A percentile compares a stretch with the other conserved stretches of the same genome.
Evolutionary conservation across 2,797 vertebrate genomes (phyloP).

Genomic region (Propithecus deckenii): DNA sequence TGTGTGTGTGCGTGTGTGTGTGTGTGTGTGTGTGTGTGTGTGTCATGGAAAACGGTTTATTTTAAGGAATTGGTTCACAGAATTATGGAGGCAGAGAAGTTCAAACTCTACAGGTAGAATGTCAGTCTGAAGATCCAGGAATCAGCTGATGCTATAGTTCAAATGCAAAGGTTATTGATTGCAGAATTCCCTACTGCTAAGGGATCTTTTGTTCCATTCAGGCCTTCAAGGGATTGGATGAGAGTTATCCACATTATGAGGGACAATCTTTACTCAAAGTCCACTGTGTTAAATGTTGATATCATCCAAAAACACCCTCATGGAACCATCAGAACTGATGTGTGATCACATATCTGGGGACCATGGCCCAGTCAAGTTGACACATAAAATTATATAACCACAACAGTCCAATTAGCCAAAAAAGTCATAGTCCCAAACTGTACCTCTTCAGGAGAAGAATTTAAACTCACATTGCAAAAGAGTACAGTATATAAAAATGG

Average conservation of each 20-base stretch:
- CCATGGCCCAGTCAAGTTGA: background rate
- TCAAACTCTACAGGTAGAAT: too few species aligned
- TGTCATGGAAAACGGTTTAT: too few species aligned
- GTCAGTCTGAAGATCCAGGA: background rate
- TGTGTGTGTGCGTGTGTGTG: too few species aligned
- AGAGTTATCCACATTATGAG: too few species aligned
- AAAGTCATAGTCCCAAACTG: background rate
- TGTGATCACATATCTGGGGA: too few species aligned
- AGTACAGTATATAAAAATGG: background rate
- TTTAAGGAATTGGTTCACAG: too few species aligned
- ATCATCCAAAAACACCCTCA: background rate
- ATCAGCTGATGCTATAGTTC: background rate
- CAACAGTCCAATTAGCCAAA: background rate
- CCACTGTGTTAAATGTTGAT: background rate
- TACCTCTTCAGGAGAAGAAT: background rate
- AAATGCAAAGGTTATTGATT: background rate
- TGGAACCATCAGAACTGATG: too few species aligned
- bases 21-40: too few species aligned
- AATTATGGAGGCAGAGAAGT: too few species aligned
- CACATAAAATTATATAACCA: background rate
- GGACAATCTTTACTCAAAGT: background rate
- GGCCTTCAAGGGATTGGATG: too few species aligned
- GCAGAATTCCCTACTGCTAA: too few species aligned
- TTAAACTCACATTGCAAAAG: background rate
- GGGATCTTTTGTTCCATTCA: too few species aligned